phyloP scores from a whole-genome alignment of 1,140 invertebrate genomes.

The Hyles euphorbiae region DNA sequence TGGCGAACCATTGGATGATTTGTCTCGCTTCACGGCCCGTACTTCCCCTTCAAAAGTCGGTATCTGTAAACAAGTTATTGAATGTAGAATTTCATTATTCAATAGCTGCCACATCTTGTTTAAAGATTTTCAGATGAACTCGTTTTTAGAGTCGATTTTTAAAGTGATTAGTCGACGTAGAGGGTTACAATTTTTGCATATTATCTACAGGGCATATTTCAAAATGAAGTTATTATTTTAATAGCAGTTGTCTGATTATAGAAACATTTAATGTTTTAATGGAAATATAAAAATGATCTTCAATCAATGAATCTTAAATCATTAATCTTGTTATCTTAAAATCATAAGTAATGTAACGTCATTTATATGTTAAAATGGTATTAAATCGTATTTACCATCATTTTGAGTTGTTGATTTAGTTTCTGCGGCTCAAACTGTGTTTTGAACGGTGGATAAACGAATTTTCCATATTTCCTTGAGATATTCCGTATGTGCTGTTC shows the following conservation, averaged over 20 bases:
- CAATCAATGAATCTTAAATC: too few species aligned
- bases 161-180: too few species aligned
- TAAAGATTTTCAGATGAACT: not conserved
- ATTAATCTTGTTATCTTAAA: too few species aligned
- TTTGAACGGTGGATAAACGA: slow-evolving; percentile 85
- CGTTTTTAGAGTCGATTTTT: too few species aligned
- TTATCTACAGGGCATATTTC: too few species aligned
- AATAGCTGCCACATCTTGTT: not conserved
- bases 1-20: slow-evolving; percentile 26
- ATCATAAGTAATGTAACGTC: too few species aligned
- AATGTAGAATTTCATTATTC: not conserved
- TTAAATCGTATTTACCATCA: slow-evolving; percentile 73
- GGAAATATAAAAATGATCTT: too few species aligned
- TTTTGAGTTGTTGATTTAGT: slow-evolving; percentile 80
- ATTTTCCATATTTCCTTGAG: slow-evolving; percentile 83
- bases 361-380: too few species aligned
- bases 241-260: too few species aligned
- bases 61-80: slow-evolving; percentile 21
- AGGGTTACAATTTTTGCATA: too few species aligned
- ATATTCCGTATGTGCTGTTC: slow-evolving; percentile 85
- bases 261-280: too few species aligned
- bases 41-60: slow-evolving; percentile 46
- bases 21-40: slow-evolving; percentile 29
- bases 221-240: too few species aligned
- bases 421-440: slow-evolving; percentile 82